These are phyloP conservation scores for Macropodus opercularis DNA, from an alignment of 2,797 vertebrate species.

Conservation along the genomic window DNA sequence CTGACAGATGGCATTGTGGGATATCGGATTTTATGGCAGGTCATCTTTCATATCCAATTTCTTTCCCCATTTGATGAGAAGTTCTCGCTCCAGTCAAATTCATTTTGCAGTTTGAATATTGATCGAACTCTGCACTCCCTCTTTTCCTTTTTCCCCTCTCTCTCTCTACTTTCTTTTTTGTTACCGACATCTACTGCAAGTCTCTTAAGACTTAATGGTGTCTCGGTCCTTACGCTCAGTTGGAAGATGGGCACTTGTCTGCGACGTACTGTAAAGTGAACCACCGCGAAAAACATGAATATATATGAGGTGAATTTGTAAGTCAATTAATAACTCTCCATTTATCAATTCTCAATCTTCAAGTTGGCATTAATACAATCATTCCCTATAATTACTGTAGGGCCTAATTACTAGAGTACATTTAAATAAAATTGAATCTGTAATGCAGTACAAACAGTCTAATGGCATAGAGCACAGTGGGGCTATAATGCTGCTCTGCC, in stretches of 20 bases:
- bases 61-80: conserved; percentile 84
- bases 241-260: conserved; percentile 58
- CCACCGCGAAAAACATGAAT: conserved; percentile 51
- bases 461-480: conserved; percentile 50
- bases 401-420: conserved; percentile 62
- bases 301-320: conserved; percentile 53
- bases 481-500: conserved; percentile 40
- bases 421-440: conserved; percentile 63
- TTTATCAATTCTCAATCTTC: conserved; percentile 67
- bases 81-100: conserved; percentile 83
- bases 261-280: conserved; percentile 59
- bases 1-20: conserved; percentile 85
- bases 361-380: conserved; percentile 57
- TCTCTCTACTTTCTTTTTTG: conserved; percentile 26
- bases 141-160: conserved; percentile 24
- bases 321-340: conserved; percentile 50
- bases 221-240: conserved; percentile 58
- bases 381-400: conserved; percentile 66
- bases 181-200: conserved; percentile 52
- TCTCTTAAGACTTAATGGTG: conserved; percentile 71
- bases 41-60: conserved; percentile 87
- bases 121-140: conserved; percentile 67
- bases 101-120: conserved; percentile 86
- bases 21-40: conserved; percentile 85
- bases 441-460: conserved; percentile 65